Base-by-base conservation (phyloP, 1,140 invertebrate genomes). In the Venturia canescens region DNA sequence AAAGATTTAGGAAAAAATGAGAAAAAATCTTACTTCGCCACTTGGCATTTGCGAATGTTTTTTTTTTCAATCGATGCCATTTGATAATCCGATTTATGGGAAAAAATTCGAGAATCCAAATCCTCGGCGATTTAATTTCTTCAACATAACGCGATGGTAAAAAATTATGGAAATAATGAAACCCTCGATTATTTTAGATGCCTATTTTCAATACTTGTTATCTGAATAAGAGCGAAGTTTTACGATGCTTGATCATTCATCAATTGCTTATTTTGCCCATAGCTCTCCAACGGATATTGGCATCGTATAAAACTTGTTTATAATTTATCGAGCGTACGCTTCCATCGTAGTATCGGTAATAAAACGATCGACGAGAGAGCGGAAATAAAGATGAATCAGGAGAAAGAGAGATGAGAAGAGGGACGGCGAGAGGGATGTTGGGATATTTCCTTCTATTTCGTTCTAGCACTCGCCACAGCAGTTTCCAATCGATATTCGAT, bases 371-470 rank as follows among this genome's bases (percentile, higher is more conserved):
- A 7, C 21, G n/a, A 63, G 60, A 15, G 38, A 63, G 60, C 50
- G 50, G 50, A 53, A 26, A 63, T 63, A 63, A 63, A 63, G 60
- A 63, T 63, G 60, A 63, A 63, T 63, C 23, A 23, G 27, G 60
- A 23, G 60, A 26, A 63, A 63, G 23, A 63, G 60, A 63, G n/a
- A 63, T n/a, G 23, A 15, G 5, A 18, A 53, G 50, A 53, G 50
- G 1, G 23, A 63, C 23, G 9, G 60, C 26, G 23, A 23, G 23
- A 63, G 38, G 38, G 38, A 44, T 44, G 38, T 44, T 44, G 38
- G 38, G 38, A 13, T 44, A 6, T 53, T 53, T n/a, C 1, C 50
- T 63, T 63, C 23, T 9, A 26, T 63, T 63, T 26, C 60, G 60
- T 63, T 63, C 60, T n/a, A 3, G n/a, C 23, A 63, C 27, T 63